Conservation (phyloP, 2,888 invertebrate species). For the Macropis europaea region DNA sequence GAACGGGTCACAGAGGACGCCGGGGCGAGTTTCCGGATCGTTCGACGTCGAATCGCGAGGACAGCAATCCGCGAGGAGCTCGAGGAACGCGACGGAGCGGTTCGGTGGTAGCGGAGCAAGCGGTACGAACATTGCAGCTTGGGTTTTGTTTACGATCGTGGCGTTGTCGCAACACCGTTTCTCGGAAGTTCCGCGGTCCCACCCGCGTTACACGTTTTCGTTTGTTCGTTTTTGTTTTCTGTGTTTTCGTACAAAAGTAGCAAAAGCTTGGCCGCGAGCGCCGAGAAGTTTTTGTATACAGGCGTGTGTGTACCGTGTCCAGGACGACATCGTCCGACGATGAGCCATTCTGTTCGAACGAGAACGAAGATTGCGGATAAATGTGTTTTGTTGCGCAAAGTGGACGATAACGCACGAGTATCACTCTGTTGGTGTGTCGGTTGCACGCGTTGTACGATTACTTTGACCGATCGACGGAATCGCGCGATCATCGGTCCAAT, state of each 20-base stretch:
- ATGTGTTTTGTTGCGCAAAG: neutral
- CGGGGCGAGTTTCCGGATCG: neutral
- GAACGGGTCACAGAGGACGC: too few species aligned
- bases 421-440: neutral
- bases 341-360: conserved; percentile 12
- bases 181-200: conserved; percentile 2
- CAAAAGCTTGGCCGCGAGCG: conserved; percentile 51
- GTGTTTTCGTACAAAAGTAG: conserved; percentile 53
- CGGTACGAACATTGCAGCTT: conserved; percentile 6
- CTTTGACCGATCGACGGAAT: conserved; percentile 17
- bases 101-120: conserved; percentile 25
- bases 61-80: conserved; percentile 1
- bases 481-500: conserved; percentile 16
- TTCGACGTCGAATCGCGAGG: neutral
- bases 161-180: neutral
- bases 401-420: conserved; percentile 2
- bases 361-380: conserved; percentile 15
- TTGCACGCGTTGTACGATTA: conserved; percentile 10
- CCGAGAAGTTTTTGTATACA: conserved; percentile 20
- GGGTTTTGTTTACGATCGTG: neutral
- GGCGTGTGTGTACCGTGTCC: neutral
- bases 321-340: neutral
- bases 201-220: neutral
- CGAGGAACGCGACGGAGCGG: neutral
- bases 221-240: conserved; percentile 1